Conservation (phyloP, 1,140 invertebrate species). For the Leptonema lineaticorne region DNA sequence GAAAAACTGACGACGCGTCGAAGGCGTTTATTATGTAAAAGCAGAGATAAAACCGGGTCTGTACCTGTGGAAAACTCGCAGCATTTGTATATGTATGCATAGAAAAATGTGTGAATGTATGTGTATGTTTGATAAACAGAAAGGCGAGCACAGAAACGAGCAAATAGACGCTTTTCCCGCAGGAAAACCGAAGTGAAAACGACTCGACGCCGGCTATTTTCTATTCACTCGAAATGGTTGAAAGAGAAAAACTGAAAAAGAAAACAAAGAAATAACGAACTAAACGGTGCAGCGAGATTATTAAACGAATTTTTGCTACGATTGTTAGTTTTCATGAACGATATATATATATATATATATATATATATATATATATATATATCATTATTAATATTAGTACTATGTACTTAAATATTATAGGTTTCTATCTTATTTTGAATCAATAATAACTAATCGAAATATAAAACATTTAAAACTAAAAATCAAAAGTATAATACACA, state of each 20-base stretch:
- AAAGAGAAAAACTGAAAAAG: not conserved
- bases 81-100: not conserved
- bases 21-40: too few relatives aligned
- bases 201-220: not conserved
- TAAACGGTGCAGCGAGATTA: not conserved
- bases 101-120: not conserved
- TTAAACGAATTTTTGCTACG: not conserved
- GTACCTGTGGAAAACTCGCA: too few relatives aligned
- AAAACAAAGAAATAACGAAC: not conserved
- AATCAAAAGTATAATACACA: too few relatives aligned
- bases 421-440: too few relatives aligned
- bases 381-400: too few relatives aligned
- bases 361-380: too few relatives aligned
- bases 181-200: conserved; percentile 4
- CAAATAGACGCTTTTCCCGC: conserved; percentile 6
- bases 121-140: not conserved
- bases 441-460: too few relatives aligned
- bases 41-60: too few relatives aligned
- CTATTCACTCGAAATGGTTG: not conserved
- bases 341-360: too few relatives aligned
- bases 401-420: too few relatives aligned
- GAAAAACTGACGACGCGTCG: too few relatives aligned
- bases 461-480: too few relatives aligned
- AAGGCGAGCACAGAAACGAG: not conserved
- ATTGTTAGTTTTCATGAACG: not conserved